Evolutionary conservation across 2,888 invertebrate species (phyloP), one percentile per base, ranked within the genome.

Genomic region (Bruchidius siliquastri): DNA sequence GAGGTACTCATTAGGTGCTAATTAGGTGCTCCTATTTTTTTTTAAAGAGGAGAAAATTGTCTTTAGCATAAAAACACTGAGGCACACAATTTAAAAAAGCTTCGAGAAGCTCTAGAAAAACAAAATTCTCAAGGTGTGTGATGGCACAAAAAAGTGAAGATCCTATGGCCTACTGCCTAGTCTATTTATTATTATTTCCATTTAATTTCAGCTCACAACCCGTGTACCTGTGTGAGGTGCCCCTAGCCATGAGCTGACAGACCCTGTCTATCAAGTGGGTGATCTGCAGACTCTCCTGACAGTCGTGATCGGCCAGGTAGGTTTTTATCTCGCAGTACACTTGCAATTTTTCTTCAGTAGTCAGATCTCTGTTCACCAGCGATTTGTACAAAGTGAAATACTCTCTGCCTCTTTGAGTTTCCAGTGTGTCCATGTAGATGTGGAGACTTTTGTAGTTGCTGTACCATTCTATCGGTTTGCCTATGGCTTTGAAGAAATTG

Each of bases 351-450:
- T 93, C 91, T 76, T 92, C 91, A 21, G 89, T 88, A 0, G 88
- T 88, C 75, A 90, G 83, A 77, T 90, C 89, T 72, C 90, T 88
- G 49, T 89, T 87, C 71, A 88, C 88, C 79, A 96, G 88, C 72
- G 91, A 89, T 80, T 91, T 89, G 83, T 94, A 96, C 20, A 96
- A 87, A 79, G 91, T 91, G 74, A 91, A 91, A 70, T 95, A 88
- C 82, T 93, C 92, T 72, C 92, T 90, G 20, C 94, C 95, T 80
- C 92, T 91, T 82, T 96, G 94, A 21, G 93, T 93, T 84, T 93
- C 93, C 72, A 94, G 84, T 0, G 96, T 93, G 79, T 96, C 94
- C 93, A 97, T 92, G 77, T 92, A 90, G 21, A 96, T 90, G 66
- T 90, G 83, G 75, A 87, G 79, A 79, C 88, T 86, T 81, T 93